Conservation (phyloP, 1,140 invertebrate genomes). For the Ganaspis sp. region DNA sequence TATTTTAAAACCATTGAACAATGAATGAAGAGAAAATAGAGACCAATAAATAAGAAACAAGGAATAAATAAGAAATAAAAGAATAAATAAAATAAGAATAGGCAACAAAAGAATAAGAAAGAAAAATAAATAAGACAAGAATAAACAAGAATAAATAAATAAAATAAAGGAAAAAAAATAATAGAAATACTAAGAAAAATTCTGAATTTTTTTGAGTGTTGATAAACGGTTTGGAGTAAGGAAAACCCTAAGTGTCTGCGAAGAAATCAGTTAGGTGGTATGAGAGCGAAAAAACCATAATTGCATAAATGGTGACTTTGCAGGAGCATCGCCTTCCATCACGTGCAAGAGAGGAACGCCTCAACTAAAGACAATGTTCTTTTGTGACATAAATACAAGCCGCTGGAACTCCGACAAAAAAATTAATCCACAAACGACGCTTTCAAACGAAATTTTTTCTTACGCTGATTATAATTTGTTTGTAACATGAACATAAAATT, state of each 20-base stretch:
- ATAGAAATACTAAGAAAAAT: background rate
- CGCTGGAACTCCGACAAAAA: slow-evolving; percentile 48
- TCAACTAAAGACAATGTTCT: slow-evolving; percentile 20
- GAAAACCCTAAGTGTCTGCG: background rate
- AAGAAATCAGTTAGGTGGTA: slow-evolving; percentile 32
- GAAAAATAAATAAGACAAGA: no score
- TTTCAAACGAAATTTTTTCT: background rate
- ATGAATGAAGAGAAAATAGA: no score
- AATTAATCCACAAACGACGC: slow-evolving; percentile 1
- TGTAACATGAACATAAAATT: background rate
- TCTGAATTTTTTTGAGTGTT: background rate
- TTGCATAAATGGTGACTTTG: slow-evolving; percentile 54
- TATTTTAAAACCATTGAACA: no score
- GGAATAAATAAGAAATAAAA: no score
- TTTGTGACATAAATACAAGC: slow-evolving; percentile 30
- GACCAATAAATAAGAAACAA: no score
- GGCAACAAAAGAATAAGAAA: no score
- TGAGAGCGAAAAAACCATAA: slow-evolving; percentile 53
- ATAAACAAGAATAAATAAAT: background rate
- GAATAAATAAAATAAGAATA: no score
- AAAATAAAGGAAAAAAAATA: background rate
- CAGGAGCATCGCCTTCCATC: slow-evolving; percentile 44
- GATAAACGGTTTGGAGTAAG: background rate
- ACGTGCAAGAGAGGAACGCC: slow-evolving; percentile 10
- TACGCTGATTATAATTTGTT: background rate